Base-by-base conservation (phyloP, 2,113 vertebrate genomes). In the Prinia subflava region DNA sequence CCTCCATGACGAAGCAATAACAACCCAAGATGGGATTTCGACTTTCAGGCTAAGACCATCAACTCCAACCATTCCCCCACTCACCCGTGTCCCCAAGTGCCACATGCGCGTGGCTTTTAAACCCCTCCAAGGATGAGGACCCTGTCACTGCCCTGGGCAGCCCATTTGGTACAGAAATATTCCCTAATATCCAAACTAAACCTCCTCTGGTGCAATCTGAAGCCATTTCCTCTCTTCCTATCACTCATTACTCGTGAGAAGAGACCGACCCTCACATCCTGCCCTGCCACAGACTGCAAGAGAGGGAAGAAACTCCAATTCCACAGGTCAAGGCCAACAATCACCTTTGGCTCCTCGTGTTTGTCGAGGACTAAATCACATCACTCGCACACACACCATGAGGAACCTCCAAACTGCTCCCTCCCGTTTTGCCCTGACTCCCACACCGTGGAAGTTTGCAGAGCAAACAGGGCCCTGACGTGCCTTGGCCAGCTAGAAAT, bases 221-320 rank as follows among this genome's bases (percentile, higher is more conserved):
- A 27, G 42, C 7, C 0, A 0, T 70, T 77, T 33, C 63, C 42
- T 70, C 49, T 47, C 23, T 13, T 31, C 15, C 25, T 27, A 33
- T 20, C 15, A 2, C 31, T 42, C 64, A 2, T 16, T 42, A 23
- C 18, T 14, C 1, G 0, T 23, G 22, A 77, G 10, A 69, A 15
- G 41, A 42, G 4, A 55, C 15, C 0, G 0, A 77, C 6, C 42
- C 18, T 15, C 25, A 15, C 1, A 1, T 46, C 53, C 62, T 18
- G 3, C 53, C 35, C 20, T 11, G 14, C 24, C 71, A 35, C 35
- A 22, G 22, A 28, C 15, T 0, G 4, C 8, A 59, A 39, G 7
- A 35, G 47, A 53, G 4, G 23, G 37, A 42, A 63, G 83, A 83
- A 4, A 10, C 1, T 53, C 49, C 42, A 39, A 41, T 64, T 68